phyloP scores from a whole-genome alignment of 1,140 invertebrate genomes.

The Rhopalosiphum padi region DNA sequence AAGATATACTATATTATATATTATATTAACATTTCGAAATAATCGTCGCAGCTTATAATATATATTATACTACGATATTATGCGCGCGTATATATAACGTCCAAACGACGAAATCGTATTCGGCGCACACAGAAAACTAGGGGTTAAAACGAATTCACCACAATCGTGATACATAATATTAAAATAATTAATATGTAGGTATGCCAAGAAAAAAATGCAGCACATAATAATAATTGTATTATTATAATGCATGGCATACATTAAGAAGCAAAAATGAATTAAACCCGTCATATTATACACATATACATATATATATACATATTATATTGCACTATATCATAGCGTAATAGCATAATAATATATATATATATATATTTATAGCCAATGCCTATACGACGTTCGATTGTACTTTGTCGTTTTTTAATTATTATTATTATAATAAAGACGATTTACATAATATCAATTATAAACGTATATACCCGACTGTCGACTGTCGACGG shows the following conservation, averaged over 20 bases:
- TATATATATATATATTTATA: background rate
- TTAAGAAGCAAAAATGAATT: background rate
- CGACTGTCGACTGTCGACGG: background rate
- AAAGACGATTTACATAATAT: constrained; percentile 32
- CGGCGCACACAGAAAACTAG: background rate
- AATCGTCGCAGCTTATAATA: background rate
- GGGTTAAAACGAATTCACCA: background rate
- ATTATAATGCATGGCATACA: background rate
- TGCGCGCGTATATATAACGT: no score
- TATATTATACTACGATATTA: background rate
- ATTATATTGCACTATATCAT: background rate
- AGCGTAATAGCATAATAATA: no score
- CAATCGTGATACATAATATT: background rate
- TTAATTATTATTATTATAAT: background rate
- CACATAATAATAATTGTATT: background rate
- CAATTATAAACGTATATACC: background rate
- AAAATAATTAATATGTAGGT: background rate
- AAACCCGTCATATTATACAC: background rate
- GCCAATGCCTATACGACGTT: background rate
- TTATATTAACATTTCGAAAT: background rate
- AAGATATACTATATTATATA: background rate
- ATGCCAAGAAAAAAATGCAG: background rate
- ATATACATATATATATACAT: background rate
- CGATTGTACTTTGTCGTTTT: background rate
- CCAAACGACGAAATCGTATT: background rate